Percentiles rank a stretch among this genome's conserved stretches.
These are phyloP conservation scores for Leguminivora glycinivorella DNA, from an alignment of 1,140 invertebrate species.

Conservation along the genomic window DNA sequence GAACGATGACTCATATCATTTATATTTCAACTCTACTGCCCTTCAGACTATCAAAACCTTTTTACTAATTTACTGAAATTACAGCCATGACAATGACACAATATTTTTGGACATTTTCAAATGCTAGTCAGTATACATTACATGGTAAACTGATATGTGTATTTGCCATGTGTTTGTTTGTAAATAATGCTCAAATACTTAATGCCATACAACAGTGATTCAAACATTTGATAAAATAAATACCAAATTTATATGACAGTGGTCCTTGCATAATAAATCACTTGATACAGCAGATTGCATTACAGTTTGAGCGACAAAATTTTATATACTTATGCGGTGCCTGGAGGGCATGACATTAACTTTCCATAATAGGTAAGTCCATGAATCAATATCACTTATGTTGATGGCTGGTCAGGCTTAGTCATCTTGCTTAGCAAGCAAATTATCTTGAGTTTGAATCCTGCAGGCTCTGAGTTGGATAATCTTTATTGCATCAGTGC, in stretches of 20 bases:
- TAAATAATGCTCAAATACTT: background rate
- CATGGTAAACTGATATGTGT: slow-evolving; percentile 1
- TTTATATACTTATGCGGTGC: background rate
- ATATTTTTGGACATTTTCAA: background rate
- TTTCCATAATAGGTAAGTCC: background rate
- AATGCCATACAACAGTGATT: background rate
- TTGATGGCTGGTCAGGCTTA: too few relatives aligned
- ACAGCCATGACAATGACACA: background rate
- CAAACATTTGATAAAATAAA: background rate
- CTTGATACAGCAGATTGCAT: slow-evolving; percentile 21
- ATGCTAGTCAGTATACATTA: background rate
- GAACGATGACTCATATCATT: slow-evolving; percentile 16
- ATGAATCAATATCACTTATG: background rate
- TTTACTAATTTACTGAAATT: background rate
- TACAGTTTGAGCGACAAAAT: background rate
- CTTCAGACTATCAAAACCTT: background rate
- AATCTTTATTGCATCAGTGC: too few relatives aligned
- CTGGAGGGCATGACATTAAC: background rate
- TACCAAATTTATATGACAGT: background rate
- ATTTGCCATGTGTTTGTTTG: background rate
- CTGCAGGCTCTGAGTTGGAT: too few relatives aligned
- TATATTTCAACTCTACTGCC: slow-evolving; percentile 17
- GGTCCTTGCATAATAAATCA: background rate
- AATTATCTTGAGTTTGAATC: too few relatives aligned
- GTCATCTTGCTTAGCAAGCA: too few relatives aligned